Evolutionary conservation across 37 sponge, comb jelly and placozoan genomes (phyloP).

Genomic region (Theonella swinhoei): DNA sequence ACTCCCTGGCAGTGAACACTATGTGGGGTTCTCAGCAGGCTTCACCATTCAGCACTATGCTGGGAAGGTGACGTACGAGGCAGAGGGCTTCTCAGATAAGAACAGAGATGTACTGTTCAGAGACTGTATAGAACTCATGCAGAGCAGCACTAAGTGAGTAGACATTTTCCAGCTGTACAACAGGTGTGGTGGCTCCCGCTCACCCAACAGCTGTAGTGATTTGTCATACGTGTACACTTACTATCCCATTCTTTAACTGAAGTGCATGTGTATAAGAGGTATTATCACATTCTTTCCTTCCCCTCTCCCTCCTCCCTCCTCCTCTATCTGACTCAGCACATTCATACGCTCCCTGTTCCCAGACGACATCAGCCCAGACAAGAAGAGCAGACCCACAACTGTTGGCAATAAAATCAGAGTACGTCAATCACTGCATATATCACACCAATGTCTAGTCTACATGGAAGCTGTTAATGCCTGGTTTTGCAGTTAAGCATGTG

Average conservation of each 20-base stretch:
- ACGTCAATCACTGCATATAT: slow-evolving; percentile 14
- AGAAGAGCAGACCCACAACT: slow-evolving; percentile 87
- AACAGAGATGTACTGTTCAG: slow-evolving; percentile 95
- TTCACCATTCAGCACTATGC: slow-evolving; percentile 96
- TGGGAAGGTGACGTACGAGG: slow-evolving; percentile 96
- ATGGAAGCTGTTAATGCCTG: too few relatives aligned
- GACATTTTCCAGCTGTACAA: not conserved
- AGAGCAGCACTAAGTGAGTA: slow-evolving; percentile 63
- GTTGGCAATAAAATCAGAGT: slow-evolving; percentile 88
- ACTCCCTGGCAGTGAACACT: slow-evolving; percentile 85
- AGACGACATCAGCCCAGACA: slow-evolving; percentile 81
- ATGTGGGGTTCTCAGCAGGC: slow-evolving; percentile 88
- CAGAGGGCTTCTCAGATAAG: slow-evolving; percentile 91
- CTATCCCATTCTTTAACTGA: too few relatives aligned
- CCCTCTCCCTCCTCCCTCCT: not conserved
- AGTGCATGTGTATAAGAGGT: not conserved
- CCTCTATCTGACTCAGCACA: slow-evolving; percentile 25
- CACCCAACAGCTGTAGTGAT: too few relatives aligned
- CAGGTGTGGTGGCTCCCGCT: not conserved
- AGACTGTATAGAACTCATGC: slow-evolving; percentile 95
- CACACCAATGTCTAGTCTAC: not conserved
- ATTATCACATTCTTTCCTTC: not conserved
- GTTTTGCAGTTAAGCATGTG: too few relatives aligned
- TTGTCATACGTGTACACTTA: too few relatives aligned
- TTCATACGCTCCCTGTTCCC: slow-evolving; percentile 90